phyloP scores from a whole-genome alignment of 2,797 vertebrate genomes.

The Scyliorhinus canicula region DNA sequence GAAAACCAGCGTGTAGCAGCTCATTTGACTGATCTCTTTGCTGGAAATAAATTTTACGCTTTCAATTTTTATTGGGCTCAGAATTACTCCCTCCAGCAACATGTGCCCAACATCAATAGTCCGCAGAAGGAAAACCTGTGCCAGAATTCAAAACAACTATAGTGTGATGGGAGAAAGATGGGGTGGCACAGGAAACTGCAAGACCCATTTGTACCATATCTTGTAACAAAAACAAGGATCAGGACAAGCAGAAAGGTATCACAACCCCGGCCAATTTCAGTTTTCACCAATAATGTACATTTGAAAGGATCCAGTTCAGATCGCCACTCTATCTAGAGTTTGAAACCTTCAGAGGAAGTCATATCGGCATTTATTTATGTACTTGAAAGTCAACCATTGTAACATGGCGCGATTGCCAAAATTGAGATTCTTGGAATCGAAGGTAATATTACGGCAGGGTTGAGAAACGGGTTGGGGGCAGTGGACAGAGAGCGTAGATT shows the following conservation, averaged over 20 bases:
- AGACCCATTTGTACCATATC: not conserved
- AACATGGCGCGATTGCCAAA: not conserved
- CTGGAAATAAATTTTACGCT: not conserved
- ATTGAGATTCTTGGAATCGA: not conserved
- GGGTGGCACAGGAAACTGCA: not conserved
- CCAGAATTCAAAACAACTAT: not conserved
- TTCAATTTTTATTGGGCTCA: not conserved
- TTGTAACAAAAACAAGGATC: not conserved
- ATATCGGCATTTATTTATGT: not conserved
- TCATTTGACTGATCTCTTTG: not conserved
- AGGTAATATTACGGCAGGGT: not conserved
- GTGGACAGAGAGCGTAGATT: not conserved
- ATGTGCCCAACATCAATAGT: not conserved
- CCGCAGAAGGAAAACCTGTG: not conserved
- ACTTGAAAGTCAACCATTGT: not conserved
- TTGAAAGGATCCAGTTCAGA: not conserved
- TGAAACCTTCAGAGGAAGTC: not conserved
- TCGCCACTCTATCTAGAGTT: not conserved
- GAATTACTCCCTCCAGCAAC: not conserved
- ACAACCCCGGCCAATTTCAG: not conserved
- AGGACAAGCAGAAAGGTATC: not conserved
- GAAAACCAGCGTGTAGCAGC: not conserved
- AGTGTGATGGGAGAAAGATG: not conserved
- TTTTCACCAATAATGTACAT: not conserved
- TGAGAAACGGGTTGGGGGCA: not conserved